Conservation (phyloP, 2,888 invertebrate species). For the Platycnemis pennipes region DNA sequence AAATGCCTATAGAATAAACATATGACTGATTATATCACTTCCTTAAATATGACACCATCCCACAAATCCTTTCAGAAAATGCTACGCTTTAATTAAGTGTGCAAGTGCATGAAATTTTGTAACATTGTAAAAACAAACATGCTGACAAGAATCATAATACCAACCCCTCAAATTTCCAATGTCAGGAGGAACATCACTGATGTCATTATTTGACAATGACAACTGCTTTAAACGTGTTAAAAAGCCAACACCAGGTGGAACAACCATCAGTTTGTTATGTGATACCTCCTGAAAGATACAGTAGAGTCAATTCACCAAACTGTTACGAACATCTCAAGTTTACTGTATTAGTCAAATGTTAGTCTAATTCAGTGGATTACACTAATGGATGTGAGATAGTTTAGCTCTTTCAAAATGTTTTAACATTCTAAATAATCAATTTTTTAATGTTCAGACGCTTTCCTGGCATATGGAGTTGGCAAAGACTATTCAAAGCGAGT, state of each 20-base stretch:
- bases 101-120: constrained; percentile 40
- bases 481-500: too few species aligned
- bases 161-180: constrained; percentile 91
- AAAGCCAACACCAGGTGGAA: constrained; percentile 92
- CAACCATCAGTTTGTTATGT: constrained; percentile 85
- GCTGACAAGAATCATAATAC: constrained; percentile 73
- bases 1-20: too few species aligned
- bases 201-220: constrained; percentile 87
- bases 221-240: constrained; percentile 88
- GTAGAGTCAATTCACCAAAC: background rate
- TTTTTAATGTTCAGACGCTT: too few species aligned
- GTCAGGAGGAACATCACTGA: constrained; percentile 89
- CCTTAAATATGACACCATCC: background rate
- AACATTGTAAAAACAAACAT: background rate
- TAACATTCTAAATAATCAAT: too few species aligned
- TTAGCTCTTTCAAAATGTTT: background rate
- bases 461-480: too few species aligned
- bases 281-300: constrained; percentile 86
- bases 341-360: background rate
- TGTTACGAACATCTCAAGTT: background rate
- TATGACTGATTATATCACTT: background rate
- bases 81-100: constrained; percentile 17
- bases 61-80: background rate
- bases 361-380: background rate
- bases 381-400: background rate